Evolutionary conservation across 2,797 vertebrate species (phyloP).

Genomic region (Synaphobranchus kaupii): DNA sequence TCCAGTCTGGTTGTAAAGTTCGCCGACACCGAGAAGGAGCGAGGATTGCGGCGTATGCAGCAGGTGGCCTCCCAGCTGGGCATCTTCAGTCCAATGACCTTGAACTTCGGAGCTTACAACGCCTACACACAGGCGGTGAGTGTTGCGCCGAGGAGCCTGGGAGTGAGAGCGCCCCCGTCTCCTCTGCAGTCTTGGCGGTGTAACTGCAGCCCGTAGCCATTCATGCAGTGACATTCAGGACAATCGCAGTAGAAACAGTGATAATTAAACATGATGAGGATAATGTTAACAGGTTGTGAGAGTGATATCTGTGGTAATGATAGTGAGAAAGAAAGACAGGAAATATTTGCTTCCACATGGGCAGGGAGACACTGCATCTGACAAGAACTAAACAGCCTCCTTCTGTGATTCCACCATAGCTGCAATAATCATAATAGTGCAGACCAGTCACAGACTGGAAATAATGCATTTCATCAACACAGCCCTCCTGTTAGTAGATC

Average conservation of each 20-base stretch:
- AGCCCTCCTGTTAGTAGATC: neutral
- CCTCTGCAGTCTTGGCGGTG: neutral
- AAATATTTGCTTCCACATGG: neutral
- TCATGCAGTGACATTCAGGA: conserved; percentile 69
- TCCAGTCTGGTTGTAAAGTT: conserved; percentile 97
- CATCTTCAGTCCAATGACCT: conserved; percentile 91
- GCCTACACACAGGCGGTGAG: conserved; percentile 92
- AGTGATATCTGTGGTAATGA: neutral
- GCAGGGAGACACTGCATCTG: neutral
- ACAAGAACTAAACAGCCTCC: neutral
- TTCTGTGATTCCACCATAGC: conserved; percentile 4
- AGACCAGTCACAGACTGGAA: conserved; percentile 16
- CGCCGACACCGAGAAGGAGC: conserved; percentile 93
- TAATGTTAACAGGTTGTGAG: neutral
- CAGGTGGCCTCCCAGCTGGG: conserved; percentile 90
- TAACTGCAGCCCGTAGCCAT: conserved; percentile 54
- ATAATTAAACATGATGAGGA: neutral
- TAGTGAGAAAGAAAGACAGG: neutral
- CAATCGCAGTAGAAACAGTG: neutral
- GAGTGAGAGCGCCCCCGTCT: conserved; percentile 13
- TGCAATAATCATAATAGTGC: neutral
- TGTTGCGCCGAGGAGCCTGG: neutral
- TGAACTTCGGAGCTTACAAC: conserved; percentile 91
- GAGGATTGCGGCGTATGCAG: conserved; percentile 89
- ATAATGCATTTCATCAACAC: conserved; percentile 18